Base-by-base conservation (phyloP, 2,113 vertebrate species). In the Lutjanus erythropterus region DNA sequence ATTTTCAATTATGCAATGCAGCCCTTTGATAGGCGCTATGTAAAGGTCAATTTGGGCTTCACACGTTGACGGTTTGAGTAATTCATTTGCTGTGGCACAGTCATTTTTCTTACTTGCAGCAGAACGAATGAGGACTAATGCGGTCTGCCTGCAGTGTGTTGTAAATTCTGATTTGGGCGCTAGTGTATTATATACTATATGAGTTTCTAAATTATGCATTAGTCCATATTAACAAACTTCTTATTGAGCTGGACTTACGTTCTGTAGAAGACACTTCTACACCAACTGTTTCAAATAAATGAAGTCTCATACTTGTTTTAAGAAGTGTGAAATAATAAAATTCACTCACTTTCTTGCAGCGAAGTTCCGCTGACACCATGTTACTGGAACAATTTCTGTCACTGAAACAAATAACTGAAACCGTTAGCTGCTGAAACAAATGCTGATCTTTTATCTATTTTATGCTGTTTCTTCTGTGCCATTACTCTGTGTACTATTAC, bases 61-160 rank as follows among this genome's bases (percentile, higher is more conserved):
- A 83, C 69, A 87, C 84, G 39, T 78, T 82, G 78, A 80, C 60
- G 78, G 61, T 77, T 75, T 86, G 78, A 89, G 90, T 91, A 85
- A 93, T 89, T 89, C 35, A 85, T 91, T 88, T 76, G 71, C 81
- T 69, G 71, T 71, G 58, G 66, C 81, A 88, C 74, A 78, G 60
- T 90, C 85, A 85, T 94, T 93, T 92, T 91, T 93, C 89, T 89
- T 86, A 82, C 88, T 89, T 83, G 83, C 64, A 64, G 85, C 81
- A 77, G 88, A 89, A 86, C 72, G 60, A 90, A 91, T 90, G 89
- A 91, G 76, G 62, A 86, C 80, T 90, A 89, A 87, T 88, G 82
- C 64, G 76, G 37, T 56, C 52, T 49, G 83, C 23, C 64, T 64
- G 46, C 69, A 71, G 39, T 78, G 73, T 71, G 71, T 82, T 75